A percentile compares a stretch with the other conserved stretches of the same genome.
Evolutionary conservation across 1,140 invertebrate genomes (phyloP).

Genomic region (Pseudomyrmex dendroicus): DNA sequence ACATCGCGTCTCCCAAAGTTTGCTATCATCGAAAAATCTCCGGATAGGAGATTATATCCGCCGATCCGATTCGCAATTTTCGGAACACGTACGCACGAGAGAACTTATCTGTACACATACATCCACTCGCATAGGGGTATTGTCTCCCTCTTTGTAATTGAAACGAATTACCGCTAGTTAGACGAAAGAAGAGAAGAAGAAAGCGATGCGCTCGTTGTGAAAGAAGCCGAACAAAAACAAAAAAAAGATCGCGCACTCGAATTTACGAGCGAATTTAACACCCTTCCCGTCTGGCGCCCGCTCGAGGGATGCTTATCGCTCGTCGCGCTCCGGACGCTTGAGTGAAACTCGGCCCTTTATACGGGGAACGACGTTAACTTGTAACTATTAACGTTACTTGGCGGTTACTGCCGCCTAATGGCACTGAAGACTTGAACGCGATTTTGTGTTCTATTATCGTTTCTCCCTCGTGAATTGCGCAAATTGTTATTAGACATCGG

Average conservation of each 20-base stretch:
- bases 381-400: slow-evolving; percentile 42
- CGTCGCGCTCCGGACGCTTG: slow-evolving; percentile 23
- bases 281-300: slow-evolving; percentile 14
- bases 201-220: slow-evolving; percentile 6
- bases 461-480: background rate
- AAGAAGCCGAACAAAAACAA: slow-evolving; percentile 21
- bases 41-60: background rate
- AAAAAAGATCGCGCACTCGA: slow-evolving; percentile 8
- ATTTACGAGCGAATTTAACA: slow-evolving; percentile 54
- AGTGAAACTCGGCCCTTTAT: slow-evolving; percentile 21
- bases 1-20: slow-evolving; percentile 31
- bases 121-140: slow-evolving; percentile 10
- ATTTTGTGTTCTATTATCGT: background rate
- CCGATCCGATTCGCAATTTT: slow-evolving; percentile 33
- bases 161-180: slow-evolving; percentile 45
- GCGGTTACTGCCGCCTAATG: slow-evolving; percentile 20
- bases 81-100: slow-evolving; percentile 23
- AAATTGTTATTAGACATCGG: slow-evolving; percentile 2
- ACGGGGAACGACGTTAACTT: slow-evolving; percentile 40
- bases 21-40: slow-evolving; percentile 43
- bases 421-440: background rate
- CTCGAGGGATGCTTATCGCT: slow-evolving; percentile 33
- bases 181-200: slow-evolving; percentile 15
- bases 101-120: background rate
- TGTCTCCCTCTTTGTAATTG: slow-evolving; percentile 29